Conservation (phyloP, 2,113 vertebrate species). For the Zootoca vivipara region DNA sequence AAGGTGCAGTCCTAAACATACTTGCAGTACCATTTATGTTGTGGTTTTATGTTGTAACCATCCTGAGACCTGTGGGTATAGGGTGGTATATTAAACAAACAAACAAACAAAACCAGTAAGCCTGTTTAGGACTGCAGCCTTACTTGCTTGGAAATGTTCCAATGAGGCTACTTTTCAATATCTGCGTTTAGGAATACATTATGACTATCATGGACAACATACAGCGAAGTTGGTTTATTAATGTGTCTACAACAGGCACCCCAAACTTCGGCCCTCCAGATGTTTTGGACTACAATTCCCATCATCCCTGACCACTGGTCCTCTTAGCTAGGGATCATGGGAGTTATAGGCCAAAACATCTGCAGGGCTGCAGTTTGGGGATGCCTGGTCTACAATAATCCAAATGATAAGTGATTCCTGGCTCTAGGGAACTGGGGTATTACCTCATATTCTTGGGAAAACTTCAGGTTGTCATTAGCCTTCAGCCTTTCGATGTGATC, state of each 20-base stretch:
- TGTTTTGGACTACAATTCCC: no score
- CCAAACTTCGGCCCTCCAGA: no score
- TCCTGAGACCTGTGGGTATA: no score
- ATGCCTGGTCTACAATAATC: not conserved
- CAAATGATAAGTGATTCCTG: not conserved
- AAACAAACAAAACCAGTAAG: not conserved
- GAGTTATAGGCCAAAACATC: no score
- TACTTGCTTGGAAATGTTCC: not conserved
- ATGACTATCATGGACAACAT: not conserved
- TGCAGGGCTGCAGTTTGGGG: no score
- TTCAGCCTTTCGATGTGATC: slow-evolving; percentile 97
- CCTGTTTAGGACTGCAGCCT: not conserved
- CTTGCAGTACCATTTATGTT: not conserved
- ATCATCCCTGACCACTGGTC: no score
- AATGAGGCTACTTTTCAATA: not conserved
- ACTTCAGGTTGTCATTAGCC: slow-evolving; percentile 99
- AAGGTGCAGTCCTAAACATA: not conserved
- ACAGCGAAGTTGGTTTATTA: not conserved
- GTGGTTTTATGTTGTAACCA: no score
- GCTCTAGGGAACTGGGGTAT: slow-evolving; percentile 2
- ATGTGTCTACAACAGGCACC: no score
- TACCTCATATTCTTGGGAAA: slow-evolving; percentile 99
- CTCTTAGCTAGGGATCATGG: no score
- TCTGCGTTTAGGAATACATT: not conserved
- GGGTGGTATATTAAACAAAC: no score